Base-by-base conservation (phyloP, 1,140 invertebrate species). In the Aphidius ervi region DNA sequence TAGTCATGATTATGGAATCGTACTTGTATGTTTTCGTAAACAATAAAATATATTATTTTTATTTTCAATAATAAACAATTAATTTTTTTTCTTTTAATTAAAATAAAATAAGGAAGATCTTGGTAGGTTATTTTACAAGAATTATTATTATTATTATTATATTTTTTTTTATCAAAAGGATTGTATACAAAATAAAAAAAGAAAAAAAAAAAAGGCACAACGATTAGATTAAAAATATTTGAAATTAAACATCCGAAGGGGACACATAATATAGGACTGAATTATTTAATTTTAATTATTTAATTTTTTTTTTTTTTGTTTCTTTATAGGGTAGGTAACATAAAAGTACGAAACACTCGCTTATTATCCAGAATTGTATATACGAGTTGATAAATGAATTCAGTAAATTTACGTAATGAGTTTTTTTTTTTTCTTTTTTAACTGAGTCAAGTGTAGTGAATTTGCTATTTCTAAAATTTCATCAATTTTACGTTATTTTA, bases 221-320 rank as follows among this genome's bases (percentile, higher is more conserved):
- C 73, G 72, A 73, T 71, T 61, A 76, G 65, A 73, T 70, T 68
- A 67, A 68, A 31, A 72, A 71, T 57, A 68, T 70, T 71, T 59
- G 67, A 75, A 72, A 75, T 64, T 62, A 56, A 71, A 74, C 73
- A 75, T 70, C 73, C 68, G 74, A 63, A 65, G 62, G 67, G 56
- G 63, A 65, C 68, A 71, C 63, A 76, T 65, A 75, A 47, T 61
- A 54, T 48, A 46, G 59, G 50, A 31, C 46, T 48, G 42, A 46
- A 62, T 31, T 31, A 31, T 31, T 31, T 31, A 31, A 31, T 31
- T 31, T 31, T 31, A 31, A 31, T 31, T 31, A 31, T 31, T 31
- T 31, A 31, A 31, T 31, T 3, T 52, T 47, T 55, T 56, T n/a
- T n/a, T 48, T 52, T 37, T 37, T 53, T 62, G 31, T 46, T 58